Conservation (phyloP, 2,113 vertebrate genomes). For the Anarrhichthys ocellatus region DNA sequence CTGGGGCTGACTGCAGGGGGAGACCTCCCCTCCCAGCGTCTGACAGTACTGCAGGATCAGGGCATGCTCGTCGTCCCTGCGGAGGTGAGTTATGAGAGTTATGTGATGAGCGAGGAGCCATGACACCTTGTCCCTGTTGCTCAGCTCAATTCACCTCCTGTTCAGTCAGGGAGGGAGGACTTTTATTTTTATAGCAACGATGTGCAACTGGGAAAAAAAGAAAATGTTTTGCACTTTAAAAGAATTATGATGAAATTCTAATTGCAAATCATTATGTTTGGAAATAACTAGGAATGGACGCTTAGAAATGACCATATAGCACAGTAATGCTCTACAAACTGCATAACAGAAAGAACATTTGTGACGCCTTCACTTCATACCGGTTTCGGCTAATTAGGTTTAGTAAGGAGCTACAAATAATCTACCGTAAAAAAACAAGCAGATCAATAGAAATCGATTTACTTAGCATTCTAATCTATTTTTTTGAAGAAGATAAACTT, state of each 20-base stretch:
- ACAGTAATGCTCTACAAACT: neutral
- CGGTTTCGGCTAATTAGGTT: neutral
- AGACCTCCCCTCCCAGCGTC: conserved; percentile 91
- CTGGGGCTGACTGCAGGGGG: conserved; percentile 92
- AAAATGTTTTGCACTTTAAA: neutral
- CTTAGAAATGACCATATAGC: neutral
- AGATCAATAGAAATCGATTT: neutral
- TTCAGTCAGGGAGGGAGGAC: neutral
- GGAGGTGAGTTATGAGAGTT: conserved; percentile 15
- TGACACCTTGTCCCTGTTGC: conserved; percentile 3
- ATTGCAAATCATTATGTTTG: neutral
- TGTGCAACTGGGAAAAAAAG: neutral
- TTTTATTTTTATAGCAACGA: neutral
- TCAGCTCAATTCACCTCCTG: conserved; percentile 6
- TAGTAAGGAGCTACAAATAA: neutral
- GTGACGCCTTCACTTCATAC: neutral
- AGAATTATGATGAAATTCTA: conserved; percentile 9
- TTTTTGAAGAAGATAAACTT: neutral
- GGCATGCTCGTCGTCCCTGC: conserved; percentile 95
- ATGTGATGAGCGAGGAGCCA: neutral
- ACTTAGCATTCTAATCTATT: neutral
- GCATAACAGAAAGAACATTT: neutral
- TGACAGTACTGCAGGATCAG: conserved; percentile 98
- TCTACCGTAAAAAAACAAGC: too few relatives aligned
- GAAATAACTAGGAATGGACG: conserved; percentile 4